Conservation (phyloP, 2,888 invertebrate species). For the Latrodectus hesperus region DNA sequence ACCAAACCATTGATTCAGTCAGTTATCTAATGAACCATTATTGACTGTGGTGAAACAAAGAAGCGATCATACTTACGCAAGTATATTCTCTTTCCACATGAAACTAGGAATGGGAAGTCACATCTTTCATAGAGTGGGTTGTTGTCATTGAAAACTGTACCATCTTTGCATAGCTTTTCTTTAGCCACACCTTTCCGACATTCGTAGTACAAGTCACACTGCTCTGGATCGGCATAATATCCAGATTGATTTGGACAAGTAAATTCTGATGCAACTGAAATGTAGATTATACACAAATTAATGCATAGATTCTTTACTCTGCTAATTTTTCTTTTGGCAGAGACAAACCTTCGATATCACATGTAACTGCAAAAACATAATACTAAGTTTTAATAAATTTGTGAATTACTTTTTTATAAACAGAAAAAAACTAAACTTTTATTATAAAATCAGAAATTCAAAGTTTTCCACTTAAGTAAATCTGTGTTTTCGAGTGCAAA, state of each 20-base stretch:
- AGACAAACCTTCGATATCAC: too few relatives aligned
- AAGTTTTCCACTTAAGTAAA: too few relatives aligned
- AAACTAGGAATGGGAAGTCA: slow-evolving; percentile 74
- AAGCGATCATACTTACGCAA: slow-evolving; percentile 72
- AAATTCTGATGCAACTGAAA: slow-evolving; percentile 34
- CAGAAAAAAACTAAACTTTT: too few relatives aligned
- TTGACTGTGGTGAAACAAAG: not conserved
- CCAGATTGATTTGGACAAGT: slow-evolving; percentile 43
- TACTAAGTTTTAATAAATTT: too few relatives aligned
- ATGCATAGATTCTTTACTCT: too few relatives aligned
- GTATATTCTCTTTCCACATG: slow-evolving; percentile 73
- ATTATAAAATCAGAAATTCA: too few relatives aligned
- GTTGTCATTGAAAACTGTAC: slow-evolving; percentile 73
- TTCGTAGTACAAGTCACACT: slow-evolving; percentile 74
- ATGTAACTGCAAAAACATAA: too few relatives aligned
- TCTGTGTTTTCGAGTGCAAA: too few relatives aligned
- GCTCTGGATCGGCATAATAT: slow-evolving; percentile 64
- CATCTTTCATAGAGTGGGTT: slow-evolving; percentile 71
- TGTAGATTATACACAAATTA: not conserved
- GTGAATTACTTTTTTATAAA: too few relatives aligned
- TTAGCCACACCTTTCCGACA: slow-evolving; percentile 70
- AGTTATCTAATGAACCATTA: not conserved
- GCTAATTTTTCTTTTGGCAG: too few relatives aligned
- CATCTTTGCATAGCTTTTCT: slow-evolving; percentile 74
- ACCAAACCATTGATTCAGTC: too few relatives aligned